Percentiles rank a stretch among this genome's conserved stretches.
Evolutionary conservation across 2,797 vertebrate genomes (phyloP).

Genomic region (Acipenser ruthenus): DNA sequence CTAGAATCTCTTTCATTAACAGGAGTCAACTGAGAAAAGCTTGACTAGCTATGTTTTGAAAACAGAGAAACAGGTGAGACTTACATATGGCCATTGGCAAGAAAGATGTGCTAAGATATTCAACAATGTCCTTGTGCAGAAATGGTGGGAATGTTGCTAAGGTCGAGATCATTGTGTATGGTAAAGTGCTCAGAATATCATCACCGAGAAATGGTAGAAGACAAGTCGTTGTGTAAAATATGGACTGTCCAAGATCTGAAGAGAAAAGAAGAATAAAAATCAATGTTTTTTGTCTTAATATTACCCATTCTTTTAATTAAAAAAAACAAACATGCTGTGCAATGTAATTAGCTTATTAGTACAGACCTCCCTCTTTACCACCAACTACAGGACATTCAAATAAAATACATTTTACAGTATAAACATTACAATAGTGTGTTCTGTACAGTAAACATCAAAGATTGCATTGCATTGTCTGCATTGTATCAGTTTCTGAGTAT

Average conservation of each 20-base stretch:
- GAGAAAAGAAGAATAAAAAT: constrained; percentile 52
- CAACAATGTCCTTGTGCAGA: constrained; percentile 98
- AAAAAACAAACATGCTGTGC: constrained; percentile 34
- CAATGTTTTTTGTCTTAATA: not conserved
- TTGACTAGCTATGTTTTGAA: too few relatives aligned
- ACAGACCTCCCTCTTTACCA: too few relatives aligned
- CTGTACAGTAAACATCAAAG: too few relatives aligned
- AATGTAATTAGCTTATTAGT: too few relatives aligned
- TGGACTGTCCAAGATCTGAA: constrained; percentile 97
- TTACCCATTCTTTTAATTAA: not conserved
- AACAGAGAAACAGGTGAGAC: constrained; percentile 44
- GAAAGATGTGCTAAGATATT: constrained; percentile 98
- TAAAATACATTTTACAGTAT: too few relatives aligned
- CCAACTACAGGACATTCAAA: too few relatives aligned
- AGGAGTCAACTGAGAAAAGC: too few relatives aligned
- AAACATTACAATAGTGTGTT: too few relatives aligned
- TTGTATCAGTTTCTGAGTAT: too few relatives aligned
- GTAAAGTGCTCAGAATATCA: constrained; percentile 98
- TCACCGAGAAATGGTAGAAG: constrained; percentile 97
- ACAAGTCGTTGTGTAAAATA: constrained; percentile 99
- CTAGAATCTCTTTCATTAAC: too few relatives aligned
- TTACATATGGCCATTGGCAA: constrained; percentile 99
- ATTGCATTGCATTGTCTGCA: too few relatives aligned
- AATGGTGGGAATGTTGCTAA: constrained; percentile 98
- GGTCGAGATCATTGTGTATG: constrained; percentile 99